phyloP scores from a whole-genome alignment of 2,888 invertebrate species.

The Eremobia ochroleuca region DNA sequence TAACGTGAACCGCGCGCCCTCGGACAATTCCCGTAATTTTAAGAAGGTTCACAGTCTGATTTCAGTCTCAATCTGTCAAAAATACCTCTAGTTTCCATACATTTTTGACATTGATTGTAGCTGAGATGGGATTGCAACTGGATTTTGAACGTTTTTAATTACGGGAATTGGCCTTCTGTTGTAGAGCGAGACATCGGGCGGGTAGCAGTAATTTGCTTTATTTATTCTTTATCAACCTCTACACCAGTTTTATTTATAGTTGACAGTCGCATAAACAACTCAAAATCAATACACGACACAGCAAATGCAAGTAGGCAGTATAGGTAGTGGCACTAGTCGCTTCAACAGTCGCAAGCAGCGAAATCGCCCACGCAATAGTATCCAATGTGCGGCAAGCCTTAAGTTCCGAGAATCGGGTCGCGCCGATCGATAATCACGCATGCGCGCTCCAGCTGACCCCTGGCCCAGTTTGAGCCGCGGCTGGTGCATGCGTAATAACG shows the following conservation, averaged over 20 bases:
- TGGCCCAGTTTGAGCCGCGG: background rate
- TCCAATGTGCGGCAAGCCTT: background rate
- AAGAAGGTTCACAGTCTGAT: background rate
- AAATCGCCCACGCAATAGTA: background rate
- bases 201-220: background rate
- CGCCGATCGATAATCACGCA: constrained; percentile 8
- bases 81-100: too few species aligned
- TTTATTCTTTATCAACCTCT: background rate
- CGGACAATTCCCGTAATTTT: background rate
- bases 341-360: background rate
- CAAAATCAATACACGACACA: background rate
- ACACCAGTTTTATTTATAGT: background rate
- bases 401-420: constrained; percentile 22
- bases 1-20: background rate
- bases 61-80: too few species aligned
- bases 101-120: too few species aligned
- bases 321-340: background rate
- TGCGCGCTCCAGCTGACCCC: background rate
- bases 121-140: too few species aligned
- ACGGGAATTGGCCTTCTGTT: background rate
- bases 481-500: constrained; percentile 7
- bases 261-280: background rate
- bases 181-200: background rate
- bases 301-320: background rate
- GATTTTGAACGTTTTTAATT: background rate